Conservation (phyloP, 2,113 vertebrate genomes). For the Eulemur rufifrons region DNA sequence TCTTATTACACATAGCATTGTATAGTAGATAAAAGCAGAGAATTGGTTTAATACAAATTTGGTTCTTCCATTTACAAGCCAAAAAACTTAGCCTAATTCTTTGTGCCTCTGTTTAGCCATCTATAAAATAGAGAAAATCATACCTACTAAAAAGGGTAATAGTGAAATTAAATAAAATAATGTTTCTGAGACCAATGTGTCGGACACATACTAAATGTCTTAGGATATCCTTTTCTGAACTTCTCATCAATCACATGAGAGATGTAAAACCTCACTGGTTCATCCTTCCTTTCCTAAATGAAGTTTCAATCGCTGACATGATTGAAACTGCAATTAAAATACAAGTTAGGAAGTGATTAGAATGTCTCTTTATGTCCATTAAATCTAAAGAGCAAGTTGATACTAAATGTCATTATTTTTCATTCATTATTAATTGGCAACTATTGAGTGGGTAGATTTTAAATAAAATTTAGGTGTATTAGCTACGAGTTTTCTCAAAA, state of each 20-base stretch:
- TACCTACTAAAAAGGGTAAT: background rate
- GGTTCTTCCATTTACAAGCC: background rate
- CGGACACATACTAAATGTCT: background rate
- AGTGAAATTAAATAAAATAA: background rate
- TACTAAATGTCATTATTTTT: constrained; percentile 2
- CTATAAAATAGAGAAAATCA: background rate
- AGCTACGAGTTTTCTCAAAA: background rate
- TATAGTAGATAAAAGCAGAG: background rate
- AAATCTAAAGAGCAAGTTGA: background rate
- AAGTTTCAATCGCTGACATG: background rate
- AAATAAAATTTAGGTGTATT: constrained; percentile 25
- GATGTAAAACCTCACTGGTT: background rate
- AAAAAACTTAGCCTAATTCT: background rate
- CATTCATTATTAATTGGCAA: constrained; percentile 46
- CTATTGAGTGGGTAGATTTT: background rate
- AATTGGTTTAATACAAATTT: background rate
- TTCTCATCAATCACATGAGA: background rate
- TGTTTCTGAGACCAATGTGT: background rate
- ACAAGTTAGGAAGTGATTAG: background rate
- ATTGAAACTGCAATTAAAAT: background rate
- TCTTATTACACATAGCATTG: background rate
- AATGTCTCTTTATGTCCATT: background rate
- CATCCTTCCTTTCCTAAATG: background rate
- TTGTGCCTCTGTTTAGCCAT: background rate
- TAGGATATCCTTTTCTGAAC: background rate